These are phyloP conservation scores for Lacerta viridis DNA, from an alignment of 2,797 vertebrate genomes.

Conservation along the genomic window DNA sequence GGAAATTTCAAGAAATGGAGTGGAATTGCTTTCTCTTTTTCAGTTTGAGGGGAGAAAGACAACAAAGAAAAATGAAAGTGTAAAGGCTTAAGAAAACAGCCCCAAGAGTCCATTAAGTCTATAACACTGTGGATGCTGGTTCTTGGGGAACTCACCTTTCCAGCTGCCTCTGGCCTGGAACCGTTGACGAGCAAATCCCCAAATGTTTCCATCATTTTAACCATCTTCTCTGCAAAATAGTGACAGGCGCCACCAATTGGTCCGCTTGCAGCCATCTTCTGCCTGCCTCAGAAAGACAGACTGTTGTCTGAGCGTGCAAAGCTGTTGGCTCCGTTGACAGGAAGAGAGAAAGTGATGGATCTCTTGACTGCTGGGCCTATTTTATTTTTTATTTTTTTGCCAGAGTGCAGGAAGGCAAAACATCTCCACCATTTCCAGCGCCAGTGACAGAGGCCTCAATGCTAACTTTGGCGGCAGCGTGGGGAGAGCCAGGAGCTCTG, in stretches of 20 bases:
- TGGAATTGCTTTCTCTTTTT: background rate
- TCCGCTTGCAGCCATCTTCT: background rate
- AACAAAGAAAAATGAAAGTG: background rate
- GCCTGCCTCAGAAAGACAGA: conserved; percentile 31
- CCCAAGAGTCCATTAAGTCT: no score
- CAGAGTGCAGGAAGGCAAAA: conserved; percentile 46
- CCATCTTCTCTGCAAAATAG: background rate
- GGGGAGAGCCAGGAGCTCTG: background rate
- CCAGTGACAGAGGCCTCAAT: background rate
- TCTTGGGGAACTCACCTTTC: background rate
- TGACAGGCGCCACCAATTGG: conserved; percentile 1
- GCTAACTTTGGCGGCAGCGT: background rate
- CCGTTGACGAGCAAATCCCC: background rate
- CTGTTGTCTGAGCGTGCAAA: rapidly evolving
- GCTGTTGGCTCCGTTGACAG: background rate
- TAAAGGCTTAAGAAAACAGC: background rate
- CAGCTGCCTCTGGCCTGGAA: background rate
- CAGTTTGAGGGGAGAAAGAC: background rate
- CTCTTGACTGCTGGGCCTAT: background rate
- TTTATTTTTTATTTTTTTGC: conserved; percentile 42
- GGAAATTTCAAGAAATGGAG: background rate
- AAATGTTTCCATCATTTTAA: conserved; percentile 7
- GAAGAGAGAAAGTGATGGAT: conserved; percentile 6
- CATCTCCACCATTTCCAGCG: background rate
- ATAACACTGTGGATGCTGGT: no score